Evolutionary conservation across 2,113 vertebrate species (phyloP).

Genomic region (Ageneiosus marmoratus): DNA sequence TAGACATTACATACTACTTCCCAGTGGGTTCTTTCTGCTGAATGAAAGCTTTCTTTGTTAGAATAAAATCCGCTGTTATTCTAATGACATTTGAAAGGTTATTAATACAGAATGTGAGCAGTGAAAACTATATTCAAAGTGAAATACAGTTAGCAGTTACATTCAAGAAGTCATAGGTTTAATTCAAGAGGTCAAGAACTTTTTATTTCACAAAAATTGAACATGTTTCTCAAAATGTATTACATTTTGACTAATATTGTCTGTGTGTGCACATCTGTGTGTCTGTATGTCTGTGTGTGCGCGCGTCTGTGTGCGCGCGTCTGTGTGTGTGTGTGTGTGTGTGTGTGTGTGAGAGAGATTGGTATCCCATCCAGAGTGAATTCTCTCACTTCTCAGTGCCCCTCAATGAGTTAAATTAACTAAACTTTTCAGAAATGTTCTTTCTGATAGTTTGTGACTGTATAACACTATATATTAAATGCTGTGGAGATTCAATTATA

Average conservation of each 20-base stretch:
- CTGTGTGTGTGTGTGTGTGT: no score
- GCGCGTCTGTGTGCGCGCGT: no score
- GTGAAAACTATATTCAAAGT: background rate
- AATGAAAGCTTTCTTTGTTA: constrained; percentile 24
- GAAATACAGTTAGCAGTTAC: background rate
- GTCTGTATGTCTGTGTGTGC: background rate
- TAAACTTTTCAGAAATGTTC: no score
- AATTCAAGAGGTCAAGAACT: background rate
- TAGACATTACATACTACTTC: background rate
- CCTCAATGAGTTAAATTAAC: no score
- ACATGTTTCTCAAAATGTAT: background rate
- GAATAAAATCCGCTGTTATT: background rate
- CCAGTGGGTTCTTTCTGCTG: background rate
- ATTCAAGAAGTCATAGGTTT: no score
- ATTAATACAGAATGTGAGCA: background rate
- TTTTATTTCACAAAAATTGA: background rate
- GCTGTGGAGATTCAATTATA: background rate
- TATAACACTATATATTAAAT: background rate
- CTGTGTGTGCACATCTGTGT: background rate
- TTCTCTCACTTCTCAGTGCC: background rate
- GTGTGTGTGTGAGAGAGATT: background rate
- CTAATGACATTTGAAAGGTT: background rate
- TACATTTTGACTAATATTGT: background rate
- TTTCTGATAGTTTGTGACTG: background rate
- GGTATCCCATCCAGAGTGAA: background rate